Evolutionary conservation across 2,797 vertebrate species (phyloP).

Genomic region (Gephyroberyx darwinii): DNA sequence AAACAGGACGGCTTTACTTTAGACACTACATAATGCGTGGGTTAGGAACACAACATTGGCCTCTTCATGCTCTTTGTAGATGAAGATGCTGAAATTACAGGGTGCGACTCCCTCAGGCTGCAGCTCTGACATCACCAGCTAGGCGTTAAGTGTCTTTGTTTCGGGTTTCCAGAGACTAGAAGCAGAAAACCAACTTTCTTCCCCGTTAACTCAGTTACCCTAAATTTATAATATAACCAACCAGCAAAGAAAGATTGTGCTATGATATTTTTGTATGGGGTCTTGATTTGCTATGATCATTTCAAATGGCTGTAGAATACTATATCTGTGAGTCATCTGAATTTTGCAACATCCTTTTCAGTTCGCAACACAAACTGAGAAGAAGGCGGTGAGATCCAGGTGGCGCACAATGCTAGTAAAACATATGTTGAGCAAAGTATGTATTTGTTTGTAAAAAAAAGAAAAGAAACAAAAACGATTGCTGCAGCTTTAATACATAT

Average conservation of each 20-base stretch:
- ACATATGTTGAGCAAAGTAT: constrained; percentile 18
- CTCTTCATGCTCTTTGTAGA: constrained; percentile 8
- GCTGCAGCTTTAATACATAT: constrained; percentile 21
- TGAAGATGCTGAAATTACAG: constrained; percentile 37
- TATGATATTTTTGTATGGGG: constrained; percentile 18
- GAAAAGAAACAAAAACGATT: not conserved
- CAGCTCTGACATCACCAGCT: constrained; percentile 20
- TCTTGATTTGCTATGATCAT: constrained; percentile 7
- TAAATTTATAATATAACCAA: constrained; percentile 3
- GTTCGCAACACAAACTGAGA: constrained; percentile 22
- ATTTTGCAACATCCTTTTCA: constrained; percentile 15
- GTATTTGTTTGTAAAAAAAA: constrained; percentile 2
- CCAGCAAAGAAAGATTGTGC: constrained; percentile 9
- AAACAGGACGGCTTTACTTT: not conserved
- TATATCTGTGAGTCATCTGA: constrained; percentile 16
- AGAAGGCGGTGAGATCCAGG: constrained; percentile 26
- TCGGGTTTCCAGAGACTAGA: constrained; percentile 7
- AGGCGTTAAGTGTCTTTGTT: not conserved
- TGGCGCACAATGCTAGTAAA: constrained; percentile 7
- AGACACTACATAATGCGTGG: constrained; percentile 4
- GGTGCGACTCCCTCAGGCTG: constrained; percentile 20
- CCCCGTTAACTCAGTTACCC: not conserved
- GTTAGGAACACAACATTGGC: not conserved
- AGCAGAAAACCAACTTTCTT: not conserved
- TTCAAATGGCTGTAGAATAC: constrained; percentile 6